Conservation (phyloP, 2,888 invertebrate species). For the Congeria kusceri region DNA sequence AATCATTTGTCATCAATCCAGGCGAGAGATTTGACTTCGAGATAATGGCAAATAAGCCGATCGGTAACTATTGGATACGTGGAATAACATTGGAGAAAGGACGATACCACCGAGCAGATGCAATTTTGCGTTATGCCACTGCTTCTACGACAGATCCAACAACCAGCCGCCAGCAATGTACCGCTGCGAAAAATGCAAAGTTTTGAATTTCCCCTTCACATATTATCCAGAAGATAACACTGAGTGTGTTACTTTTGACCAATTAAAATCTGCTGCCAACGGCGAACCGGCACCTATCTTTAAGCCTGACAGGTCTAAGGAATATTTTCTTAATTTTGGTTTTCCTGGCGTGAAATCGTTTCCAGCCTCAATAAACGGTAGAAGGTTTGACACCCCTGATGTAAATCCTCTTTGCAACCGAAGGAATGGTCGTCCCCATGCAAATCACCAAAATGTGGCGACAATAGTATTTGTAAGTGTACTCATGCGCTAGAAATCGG, state of each 20-base stretch:
- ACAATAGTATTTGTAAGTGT: conserved; percentile 72
- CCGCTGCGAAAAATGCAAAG: conserved; percentile 50
- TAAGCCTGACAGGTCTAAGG: conserved; percentile 58
- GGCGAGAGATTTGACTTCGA: conserved; percentile 78
- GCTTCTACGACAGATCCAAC: conserved; percentile 57
- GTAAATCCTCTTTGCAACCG: conserved; percentile 70
- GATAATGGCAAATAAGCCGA: conserved; percentile 64
- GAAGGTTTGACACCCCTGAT: conserved; percentile 62
- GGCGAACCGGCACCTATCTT: conserved; percentile 59
- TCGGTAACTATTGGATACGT: conserved; percentile 76
- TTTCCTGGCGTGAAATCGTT: no score
- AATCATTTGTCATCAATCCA: conserved; percentile 71
- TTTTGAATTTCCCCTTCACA: conserved; percentile 72
- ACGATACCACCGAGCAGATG: conserved; percentile 55
- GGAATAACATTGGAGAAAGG: conserved; percentile 63
- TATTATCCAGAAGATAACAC: conserved; percentile 55
- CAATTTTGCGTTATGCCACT: conserved; percentile 68
- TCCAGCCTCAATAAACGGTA: conserved; percentile 74
- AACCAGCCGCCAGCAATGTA: conserved; percentile 46
- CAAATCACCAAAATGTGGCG: conserved; percentile 61
- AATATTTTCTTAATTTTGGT: conserved; percentile 79
- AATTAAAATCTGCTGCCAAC: conserved; percentile 48
- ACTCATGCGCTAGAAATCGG: conserved; percentile 69
- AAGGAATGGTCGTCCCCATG: conserved; percentile 68
- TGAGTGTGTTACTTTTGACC: conserved; percentile 63